Evolutionary conservation across 2,888 invertebrate species (phyloP), one percentile per base, ranked within the genome.

Genomic region (Tromatobia lineatoria): DNA sequence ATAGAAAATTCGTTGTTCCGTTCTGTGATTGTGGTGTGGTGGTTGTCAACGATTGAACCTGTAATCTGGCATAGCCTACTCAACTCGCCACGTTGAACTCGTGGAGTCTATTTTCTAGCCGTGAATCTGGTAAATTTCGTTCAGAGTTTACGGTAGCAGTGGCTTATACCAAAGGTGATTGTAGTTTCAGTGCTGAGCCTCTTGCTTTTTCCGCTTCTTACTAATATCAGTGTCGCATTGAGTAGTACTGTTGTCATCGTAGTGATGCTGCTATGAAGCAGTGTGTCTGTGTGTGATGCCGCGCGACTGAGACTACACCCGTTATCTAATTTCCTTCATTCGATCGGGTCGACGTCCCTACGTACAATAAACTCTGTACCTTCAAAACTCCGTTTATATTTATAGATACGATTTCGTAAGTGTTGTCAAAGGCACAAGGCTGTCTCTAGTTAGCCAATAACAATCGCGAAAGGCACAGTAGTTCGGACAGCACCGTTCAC

Each of bases 271-370:
- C 42, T 45, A 6, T 15, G 23, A 45, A n/a, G 23, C 47, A 11
- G 15, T 10, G 10, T 4, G 20, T 20, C 20, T 23, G 42, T 57
- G 34, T 61, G 69, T 29, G 61, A 64, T 29, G 34, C 34, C 50
- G 50, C 59, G 25, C 61, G 38, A 34, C 15, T 23, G 61, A 73
- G 80, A 47, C 80, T 80, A 80, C 80, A 73, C 80, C 80, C 80
- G 73, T 80, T 73, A 73, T 73, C 67, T 47, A 73, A 80, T 80
- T 80, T 64, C n/a, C 54, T 67, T 67, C 57, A 42, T 73, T 79
- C 71, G 71, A 73, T 73, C 66, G 73, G 66, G 47, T 80, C 73
- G 57, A 73, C 73, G 80, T 73, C 34, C 79, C 38, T 50, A 34
- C 57, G 70, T 42, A 25, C 70, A 20, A 20, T 52, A 70, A 52